Conservation (phyloP, 2,113 vertebrate species). For the Cryptotis parvus region DNA sequence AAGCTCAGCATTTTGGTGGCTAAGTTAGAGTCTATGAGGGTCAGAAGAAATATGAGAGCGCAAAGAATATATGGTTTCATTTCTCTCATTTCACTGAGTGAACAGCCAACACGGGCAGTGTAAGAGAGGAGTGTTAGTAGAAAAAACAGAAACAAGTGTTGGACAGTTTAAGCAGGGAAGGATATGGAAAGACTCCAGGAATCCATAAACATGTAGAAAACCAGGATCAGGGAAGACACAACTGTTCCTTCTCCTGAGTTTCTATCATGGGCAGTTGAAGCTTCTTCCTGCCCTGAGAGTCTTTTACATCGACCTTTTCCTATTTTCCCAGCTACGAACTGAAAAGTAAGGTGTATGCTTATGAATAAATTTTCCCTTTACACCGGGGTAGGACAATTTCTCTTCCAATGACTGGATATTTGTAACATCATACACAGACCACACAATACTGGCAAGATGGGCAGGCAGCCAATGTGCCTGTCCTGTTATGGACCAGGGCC, state of each 20-base stretch:
- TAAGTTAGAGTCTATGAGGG: neutral
- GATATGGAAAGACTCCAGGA: neutral
- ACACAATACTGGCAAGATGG: no score
- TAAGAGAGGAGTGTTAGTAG: neutral
- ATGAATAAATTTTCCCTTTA: neutral
- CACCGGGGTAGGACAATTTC: neutral
- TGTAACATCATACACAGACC: no score
- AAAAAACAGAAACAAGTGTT: neutral
- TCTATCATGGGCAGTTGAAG: neutral
- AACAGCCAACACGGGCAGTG: rapidly evolving
- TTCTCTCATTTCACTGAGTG: neutral
- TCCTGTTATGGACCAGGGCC: no score
- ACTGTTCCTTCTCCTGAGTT: neutral
- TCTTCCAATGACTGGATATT: no score
- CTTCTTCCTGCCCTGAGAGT: neutral
- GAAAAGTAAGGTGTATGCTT: neutral
- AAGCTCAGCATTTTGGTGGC: neutral
- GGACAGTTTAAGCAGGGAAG: neutral
- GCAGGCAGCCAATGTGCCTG: no score
- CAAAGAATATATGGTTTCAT: neutral
- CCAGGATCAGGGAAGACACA: neutral
- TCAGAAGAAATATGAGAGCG: neutral
- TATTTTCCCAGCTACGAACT: conserved; percentile 3
- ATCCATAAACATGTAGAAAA: neutral
- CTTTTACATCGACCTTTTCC: neutral